phyloP scores from a whole-genome alignment of 2,113 vertebrate genomes.

The Stegostoma tigrinum region DNA sequence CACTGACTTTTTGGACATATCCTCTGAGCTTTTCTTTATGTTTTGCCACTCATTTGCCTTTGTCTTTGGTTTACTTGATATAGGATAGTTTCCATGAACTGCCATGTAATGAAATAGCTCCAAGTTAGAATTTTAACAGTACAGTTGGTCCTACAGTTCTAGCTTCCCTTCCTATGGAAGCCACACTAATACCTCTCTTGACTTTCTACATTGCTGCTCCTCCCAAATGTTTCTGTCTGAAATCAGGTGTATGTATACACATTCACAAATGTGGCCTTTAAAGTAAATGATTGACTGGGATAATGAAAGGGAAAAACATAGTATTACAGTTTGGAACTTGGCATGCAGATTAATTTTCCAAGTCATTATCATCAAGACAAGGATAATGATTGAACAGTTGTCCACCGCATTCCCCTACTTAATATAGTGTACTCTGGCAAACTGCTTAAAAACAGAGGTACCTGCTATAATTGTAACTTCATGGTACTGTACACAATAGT shows the following conservation, averaged over 20 bases:
- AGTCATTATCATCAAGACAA: not conserved
- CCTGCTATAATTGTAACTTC: not conserved
- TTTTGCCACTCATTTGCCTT: not conserved
- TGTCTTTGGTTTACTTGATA: not conserved
- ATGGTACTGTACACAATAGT: not conserved
- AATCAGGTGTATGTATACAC: not conserved
- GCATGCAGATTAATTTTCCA: not conserved
- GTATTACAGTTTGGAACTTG: not conserved
- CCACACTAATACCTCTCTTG: not conserved
- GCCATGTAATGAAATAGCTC: not conserved
- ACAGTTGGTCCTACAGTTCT: not conserved
- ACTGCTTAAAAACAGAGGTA: not conserved
- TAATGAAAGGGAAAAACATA: not conserved
- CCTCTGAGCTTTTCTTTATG: not conserved
- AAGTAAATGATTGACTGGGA: not conserved
- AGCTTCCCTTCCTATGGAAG: not conserved
- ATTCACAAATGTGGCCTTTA: not conserved
- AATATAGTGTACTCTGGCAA: not conserved
- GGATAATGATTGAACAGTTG: not conserved
- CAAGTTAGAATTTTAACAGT: not conserved
- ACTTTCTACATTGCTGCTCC: not conserved
- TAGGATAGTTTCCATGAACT: not conserved
- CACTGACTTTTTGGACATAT: not conserved
- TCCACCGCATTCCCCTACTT: not conserved
- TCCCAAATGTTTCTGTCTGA: not conserved